Conservation (phyloP, 2,888 invertebrate species). For the Dichetophora obliterata region DNA sequence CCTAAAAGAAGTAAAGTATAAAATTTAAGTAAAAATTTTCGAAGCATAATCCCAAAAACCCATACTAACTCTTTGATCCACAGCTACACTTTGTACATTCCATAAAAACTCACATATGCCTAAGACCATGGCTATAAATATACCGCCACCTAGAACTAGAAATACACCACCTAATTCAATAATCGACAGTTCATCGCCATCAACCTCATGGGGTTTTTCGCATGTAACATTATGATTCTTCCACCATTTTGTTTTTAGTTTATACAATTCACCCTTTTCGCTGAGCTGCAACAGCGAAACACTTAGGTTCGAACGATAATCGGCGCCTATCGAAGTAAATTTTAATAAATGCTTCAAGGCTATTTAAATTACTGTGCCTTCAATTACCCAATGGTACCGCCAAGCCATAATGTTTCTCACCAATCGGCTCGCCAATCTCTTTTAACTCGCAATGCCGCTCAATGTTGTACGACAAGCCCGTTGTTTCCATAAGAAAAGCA, state of each 20-base stretch:
- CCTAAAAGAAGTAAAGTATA: slow-evolving; percentile 70
- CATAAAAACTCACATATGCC: slow-evolving; percentile 88
- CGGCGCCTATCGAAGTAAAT: slow-evolving; percentile 73
- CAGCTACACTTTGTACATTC: slow-evolving; percentile 84
- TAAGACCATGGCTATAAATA: slow-evolving; percentile 79
- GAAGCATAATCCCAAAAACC: too few relatives aligned
- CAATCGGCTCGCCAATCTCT: slow-evolving; percentile 84
- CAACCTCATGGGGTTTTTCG: slow-evolving; percentile 52
- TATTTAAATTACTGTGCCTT: background rate
- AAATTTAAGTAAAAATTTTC: background rate
- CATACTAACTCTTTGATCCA: slow-evolving; percentile 77
- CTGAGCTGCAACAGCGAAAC: slow-evolving; percentile 91
- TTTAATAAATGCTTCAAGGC: background rate
- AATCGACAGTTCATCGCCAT: slow-evolving; percentile 68
- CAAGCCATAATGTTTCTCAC: slow-evolving; percentile 94
- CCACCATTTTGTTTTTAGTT: slow-evolving; percentile 95
- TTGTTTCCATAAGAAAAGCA: slow-evolving; percentile 97
- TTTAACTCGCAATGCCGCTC: slow-evolving; percentile 85
- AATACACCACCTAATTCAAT: slow-evolving; percentile 92
- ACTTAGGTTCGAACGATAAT: slow-evolving; percentile 84
- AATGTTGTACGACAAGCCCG: slow-evolving; percentile 90
- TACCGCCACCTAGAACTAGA: slow-evolving; percentile 83
- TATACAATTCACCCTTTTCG: slow-evolving; percentile 85
- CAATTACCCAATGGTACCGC: slow-evolving; percentile 88
- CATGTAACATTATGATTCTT: slow-evolving; percentile 74